These are phyloP conservation scores for Argyresthia goedartella DNA, from an alignment of 2,888 invertebrate species.

Conservation along the genomic window DNA sequence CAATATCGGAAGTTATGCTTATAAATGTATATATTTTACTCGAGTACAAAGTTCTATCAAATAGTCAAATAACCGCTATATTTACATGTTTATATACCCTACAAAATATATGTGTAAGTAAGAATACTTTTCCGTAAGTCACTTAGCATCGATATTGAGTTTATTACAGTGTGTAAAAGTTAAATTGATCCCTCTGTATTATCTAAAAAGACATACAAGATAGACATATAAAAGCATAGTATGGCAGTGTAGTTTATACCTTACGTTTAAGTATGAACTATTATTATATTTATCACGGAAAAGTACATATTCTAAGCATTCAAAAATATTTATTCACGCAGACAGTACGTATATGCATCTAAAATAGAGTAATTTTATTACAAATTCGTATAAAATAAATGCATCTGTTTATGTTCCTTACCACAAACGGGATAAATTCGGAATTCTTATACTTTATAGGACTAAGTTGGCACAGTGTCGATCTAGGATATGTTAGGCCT, in stretches of 20 bases:
- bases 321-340: no score
- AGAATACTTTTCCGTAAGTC: neutral
- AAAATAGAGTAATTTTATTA: neutral
- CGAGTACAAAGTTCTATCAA: no score
- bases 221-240: conserved; percentile 24
- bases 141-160: no score
- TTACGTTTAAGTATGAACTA: no score
- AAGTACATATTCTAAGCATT: neutral
- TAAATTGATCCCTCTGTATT: conserved; percentile 43
- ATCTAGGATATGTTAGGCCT: neutral
- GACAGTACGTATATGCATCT: neutral
- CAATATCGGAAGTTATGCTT: neutral
- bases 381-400: neutral
- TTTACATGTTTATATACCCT: neutral
- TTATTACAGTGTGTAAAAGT: neutral
- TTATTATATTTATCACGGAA: neutral
- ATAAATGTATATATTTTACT: neutral
- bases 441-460: neutral
- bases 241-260: conserved; percentile 27
- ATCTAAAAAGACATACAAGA: conserved; percentile 12
- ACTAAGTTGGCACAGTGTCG: conserved; percentile 1
- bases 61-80: no score
- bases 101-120: neutral
- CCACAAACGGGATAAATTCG: neutral
- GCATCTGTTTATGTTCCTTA: neutral